Evolutionary conservation across 35 echinoderm and acorn worm genomes (phyloP), one percentile per base, ranked within the genome.

Genomic region (Lytechinus pictus): DNA sequence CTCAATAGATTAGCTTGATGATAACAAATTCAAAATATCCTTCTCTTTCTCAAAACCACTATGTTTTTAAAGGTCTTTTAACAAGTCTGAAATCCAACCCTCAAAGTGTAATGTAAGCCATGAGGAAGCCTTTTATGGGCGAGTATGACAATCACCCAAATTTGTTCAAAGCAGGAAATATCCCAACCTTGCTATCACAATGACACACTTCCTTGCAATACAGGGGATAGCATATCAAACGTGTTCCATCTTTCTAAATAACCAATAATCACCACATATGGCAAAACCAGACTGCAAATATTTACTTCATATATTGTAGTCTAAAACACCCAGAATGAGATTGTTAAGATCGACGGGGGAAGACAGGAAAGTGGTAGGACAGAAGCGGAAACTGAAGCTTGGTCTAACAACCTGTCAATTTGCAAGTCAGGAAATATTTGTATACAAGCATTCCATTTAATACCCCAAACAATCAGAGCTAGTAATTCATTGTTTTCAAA

Each of bases 371-470:
- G n/a, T 24, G n/a, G 12, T 79, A 24, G 19, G 66, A 79, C 66
- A 79, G 66, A 79, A 24, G 13, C 66, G 66, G 66, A 79, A 79
- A 79, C 66, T 79, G 66, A 79, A 79, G 66, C 66, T 24, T 79
- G 12, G 66, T 79, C 6, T 24, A 79, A 79, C 66, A 79, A 79
- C 66, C 66, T 79, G 66, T 79, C 66, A 79, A 79, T 79, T 79
- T 16, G 66, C 66, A 79, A 79, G 66, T 79, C 66, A 79, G 66
- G 66, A 79, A 79, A 79, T 24, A 2, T 79, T 79, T 79, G 66
- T 79, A 79, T 79, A 79, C 66, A 79, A 79, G 66, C 66, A 79
- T n/a, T 79, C n/a, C n/a, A 79, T 79, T 79, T 24, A 79, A 24
- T 16, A 16, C 66, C 61, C 66, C 66, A 79, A 79, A 79, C 66